Conservation (phyloP, 2,888 invertebrate genomes). For the Tiphia femorata region DNA sequence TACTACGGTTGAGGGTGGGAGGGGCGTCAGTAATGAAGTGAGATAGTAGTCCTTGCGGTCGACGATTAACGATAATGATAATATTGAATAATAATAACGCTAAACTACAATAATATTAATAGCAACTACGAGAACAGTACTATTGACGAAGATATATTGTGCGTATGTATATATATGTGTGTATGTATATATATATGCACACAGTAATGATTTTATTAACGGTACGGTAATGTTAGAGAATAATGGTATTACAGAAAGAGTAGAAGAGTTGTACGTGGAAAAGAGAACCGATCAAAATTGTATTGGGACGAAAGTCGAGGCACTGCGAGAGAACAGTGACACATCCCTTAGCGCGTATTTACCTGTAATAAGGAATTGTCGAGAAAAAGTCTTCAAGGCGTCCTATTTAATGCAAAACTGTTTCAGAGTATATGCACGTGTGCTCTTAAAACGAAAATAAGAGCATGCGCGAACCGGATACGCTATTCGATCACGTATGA, state of each 20-base stretch:
- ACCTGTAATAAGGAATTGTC: conserved; percentile 34
- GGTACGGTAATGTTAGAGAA: no score
- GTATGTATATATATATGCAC: no score
- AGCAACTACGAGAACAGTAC: conserved; percentile 1
- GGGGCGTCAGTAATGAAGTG: no score
- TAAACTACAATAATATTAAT: not conserved
- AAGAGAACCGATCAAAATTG: conserved; percentile 30
- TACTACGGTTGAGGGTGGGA: not conserved
- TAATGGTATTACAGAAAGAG: no score
- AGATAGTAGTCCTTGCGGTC: no score
- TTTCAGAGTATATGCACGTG: no score
- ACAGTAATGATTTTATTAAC: no score
- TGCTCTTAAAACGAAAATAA: no score
- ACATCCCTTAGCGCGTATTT: conserved; percentile 10
- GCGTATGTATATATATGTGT: no score
- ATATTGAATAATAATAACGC: not conserved
- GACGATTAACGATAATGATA: not conserved
- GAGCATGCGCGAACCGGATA: not conserved
- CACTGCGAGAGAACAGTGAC: no score
- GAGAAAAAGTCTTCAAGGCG: conserved; percentile 21
- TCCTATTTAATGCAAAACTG: conserved; percentile 27
- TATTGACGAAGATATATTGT: no score
- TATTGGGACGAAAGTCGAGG: conserved; percentile 30
- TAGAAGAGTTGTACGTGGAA: no score
- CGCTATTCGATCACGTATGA: not conserved